These are phyloP conservation scores for Scelioninae gen. 1 DNA, from an alignment of 2,888 invertebrate genomes.

Conservation along the genomic window DNA sequence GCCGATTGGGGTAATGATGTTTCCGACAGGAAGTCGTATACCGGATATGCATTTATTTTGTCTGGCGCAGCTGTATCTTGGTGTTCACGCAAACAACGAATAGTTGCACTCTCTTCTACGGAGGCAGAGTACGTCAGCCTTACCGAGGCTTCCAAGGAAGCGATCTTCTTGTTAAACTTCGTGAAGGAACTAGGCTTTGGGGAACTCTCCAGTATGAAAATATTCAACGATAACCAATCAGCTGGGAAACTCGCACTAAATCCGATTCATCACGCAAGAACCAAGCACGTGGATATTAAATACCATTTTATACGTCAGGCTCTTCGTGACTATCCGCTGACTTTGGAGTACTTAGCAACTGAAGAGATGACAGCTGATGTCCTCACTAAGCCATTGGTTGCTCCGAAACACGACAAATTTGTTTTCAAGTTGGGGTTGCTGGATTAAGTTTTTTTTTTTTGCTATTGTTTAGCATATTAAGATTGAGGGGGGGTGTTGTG, in stretches of 20 bases:
- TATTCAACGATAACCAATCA: conserved; percentile 46
- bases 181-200: not conserved
- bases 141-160: not conserved
- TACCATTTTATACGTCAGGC: no score
- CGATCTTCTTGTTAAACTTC: not conserved
- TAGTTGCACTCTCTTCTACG: not conserved
- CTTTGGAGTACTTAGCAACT: no score
- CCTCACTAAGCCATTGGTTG: no score
- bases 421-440: no score
- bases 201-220: conserved; percentile 31
- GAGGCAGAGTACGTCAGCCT: not conserved
- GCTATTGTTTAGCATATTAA: no score
- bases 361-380: no score
- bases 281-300: no score
- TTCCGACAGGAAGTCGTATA: not conserved
- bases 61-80: not conserved
- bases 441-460: no score
- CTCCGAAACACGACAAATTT: no score
- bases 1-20: not conserved
- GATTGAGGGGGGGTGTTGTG: no score
- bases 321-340: no score
- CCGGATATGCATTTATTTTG: not conserved
- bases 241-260: conserved; percentile 38
- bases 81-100: not conserved
- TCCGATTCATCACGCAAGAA: not conserved